These are phyloP conservation scores for Burhinus oedicnemus DNA, from an alignment of 2,113 vertebrate species.

Conservation along the genomic window DNA sequence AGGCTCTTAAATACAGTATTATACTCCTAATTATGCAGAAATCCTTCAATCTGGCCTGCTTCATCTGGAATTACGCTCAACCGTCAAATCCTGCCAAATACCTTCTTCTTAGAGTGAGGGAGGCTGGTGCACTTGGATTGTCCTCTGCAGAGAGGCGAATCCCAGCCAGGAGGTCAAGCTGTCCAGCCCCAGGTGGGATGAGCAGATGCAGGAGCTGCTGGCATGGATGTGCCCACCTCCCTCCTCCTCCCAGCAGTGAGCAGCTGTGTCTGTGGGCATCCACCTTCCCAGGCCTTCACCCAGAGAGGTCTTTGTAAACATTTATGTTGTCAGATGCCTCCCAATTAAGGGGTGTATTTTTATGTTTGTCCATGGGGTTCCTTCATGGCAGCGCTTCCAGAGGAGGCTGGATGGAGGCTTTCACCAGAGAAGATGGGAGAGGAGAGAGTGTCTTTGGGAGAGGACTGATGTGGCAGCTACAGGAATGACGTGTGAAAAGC, in stretches of 20 bases:
- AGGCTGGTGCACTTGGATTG: background rate
- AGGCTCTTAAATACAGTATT: constrained; percentile 18
- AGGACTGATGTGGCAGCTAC: background rate
- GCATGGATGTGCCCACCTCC: background rate
- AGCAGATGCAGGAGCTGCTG: background rate
- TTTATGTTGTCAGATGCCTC: background rate
- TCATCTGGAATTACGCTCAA: constrained; percentile 35
- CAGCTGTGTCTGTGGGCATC: background rate
- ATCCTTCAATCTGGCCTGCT: constrained; percentile 14
- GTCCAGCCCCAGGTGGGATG: background rate
- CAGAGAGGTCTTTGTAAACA: fast-evolving
- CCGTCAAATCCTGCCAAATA: constrained; percentile 33
- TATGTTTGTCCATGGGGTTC: background rate
- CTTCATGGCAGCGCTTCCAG: fast-evolving
- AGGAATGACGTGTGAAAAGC: background rate
- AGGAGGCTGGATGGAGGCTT: background rate
- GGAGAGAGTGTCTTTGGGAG: background rate
- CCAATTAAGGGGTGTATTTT: background rate
- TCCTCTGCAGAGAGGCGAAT: background rate
- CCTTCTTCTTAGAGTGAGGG: background rate
- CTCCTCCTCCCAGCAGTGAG: background rate
- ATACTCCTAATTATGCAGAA: constrained; percentile 45
- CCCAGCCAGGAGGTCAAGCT: fast-evolving
- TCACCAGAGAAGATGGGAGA: background rate
- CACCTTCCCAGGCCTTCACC: background rate